Conservation (phyloP, 1,140 invertebrate species). For the Pachypeltis micranthus region DNA sequence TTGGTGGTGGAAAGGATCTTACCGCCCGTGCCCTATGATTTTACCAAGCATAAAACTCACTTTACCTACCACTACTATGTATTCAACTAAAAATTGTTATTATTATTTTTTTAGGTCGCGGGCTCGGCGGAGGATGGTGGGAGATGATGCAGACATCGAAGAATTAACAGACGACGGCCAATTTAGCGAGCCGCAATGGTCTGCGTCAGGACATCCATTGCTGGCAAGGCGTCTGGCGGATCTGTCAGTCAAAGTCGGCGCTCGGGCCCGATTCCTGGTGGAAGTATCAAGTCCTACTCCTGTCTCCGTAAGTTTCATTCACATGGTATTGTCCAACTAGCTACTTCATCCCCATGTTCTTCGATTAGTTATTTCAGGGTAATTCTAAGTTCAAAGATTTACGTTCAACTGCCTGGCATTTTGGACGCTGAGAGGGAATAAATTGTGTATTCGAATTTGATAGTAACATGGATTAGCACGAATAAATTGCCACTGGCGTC, state of each 20-base stretch:
- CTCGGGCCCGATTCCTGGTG: conserved; percentile 65
- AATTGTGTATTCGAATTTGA: no score
- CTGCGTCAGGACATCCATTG: conserved; percentile 32
- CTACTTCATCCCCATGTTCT: no score
- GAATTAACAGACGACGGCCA: neutral
- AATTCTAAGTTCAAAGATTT: no score
- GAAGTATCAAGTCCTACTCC: conserved; percentile 67
- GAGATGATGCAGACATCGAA: conserved; percentile 4
- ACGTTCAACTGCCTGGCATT: no score
- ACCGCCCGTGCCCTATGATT: neutral
- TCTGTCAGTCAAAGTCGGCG: conserved; percentile 72
- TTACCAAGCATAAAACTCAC: neutral
- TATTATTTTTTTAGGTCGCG: conserved; percentile 3
- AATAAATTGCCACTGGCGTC: no score
- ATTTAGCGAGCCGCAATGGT: neutral
- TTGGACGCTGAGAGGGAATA: no score
- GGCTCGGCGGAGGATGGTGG: conserved; percentile 4
- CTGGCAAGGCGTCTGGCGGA: conserved; percentile 66
- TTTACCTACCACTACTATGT: no score
- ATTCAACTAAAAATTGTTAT: no score
- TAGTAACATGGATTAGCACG: no score
- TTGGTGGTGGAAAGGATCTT: no score
- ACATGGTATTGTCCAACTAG: no score
- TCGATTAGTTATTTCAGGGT: no score
- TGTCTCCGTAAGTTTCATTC: conserved; percentile 58